Conservation (phyloP, 1,140 invertebrate genomes). For the Hycleus cichorii region DNA sequence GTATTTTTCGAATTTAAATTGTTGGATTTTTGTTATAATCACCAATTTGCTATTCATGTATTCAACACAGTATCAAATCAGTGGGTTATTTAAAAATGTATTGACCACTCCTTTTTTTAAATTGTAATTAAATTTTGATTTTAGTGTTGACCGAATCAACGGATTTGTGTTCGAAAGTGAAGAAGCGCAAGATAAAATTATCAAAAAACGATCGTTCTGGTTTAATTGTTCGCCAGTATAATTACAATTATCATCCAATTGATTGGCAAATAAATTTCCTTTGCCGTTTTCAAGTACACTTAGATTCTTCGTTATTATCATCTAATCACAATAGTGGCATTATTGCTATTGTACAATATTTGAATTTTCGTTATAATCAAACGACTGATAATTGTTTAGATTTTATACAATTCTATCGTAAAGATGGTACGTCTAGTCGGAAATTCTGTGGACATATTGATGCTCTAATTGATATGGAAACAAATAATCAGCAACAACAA, state of each 20-base stretch:
- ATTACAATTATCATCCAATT: conserved; percentile 2
- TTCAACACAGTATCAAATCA: neutral
- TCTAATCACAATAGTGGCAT: conserved; percentile 6
- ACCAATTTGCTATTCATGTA: too few relatives aligned
- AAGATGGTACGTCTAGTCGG: conserved; percentile 16
- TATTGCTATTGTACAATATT: conserved; percentile 20
- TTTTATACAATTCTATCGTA: conserved; percentile 19
- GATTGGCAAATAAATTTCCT: conserved; percentile 13
- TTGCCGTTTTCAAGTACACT: conserved; percentile 19
- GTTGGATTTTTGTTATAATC: too few relatives aligned
- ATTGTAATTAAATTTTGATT: neutral
- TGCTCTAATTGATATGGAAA: conserved; percentile 14
- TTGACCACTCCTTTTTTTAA: neutral
- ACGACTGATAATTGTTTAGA: conserved; percentile 22
- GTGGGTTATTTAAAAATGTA: neutral
- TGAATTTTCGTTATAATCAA: conserved; percentile 19
- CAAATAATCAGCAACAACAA: neutral
- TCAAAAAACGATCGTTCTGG: conserved; percentile 5
- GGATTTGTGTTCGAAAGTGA: conserved; percentile 16
- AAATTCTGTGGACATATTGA: conserved; percentile 16
- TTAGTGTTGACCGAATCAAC: conserved; percentile 13
- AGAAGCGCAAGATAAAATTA: conserved; percentile 15
- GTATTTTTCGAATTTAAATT: too few relatives aligned
- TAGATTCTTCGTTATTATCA: neutral
- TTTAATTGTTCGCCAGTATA: conserved; percentile 9